Evolutionary conservation across 2,888 invertebrate species (phyloP).

Genomic region (Polia nebulosa): DNA sequence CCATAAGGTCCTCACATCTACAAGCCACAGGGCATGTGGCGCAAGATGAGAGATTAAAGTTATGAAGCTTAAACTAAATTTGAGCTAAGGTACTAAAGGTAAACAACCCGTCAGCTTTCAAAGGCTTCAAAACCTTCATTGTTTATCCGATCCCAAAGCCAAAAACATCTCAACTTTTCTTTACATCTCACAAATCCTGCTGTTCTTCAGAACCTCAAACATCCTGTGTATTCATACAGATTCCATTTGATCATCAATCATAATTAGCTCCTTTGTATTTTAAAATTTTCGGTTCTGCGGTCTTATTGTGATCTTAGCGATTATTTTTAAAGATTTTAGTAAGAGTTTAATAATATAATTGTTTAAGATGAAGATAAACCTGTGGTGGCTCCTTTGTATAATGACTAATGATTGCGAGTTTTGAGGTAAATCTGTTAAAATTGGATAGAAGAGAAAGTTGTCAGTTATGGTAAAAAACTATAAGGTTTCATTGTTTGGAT

Average conservation of each 20-base stretch:
- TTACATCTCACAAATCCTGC: conserved; percentile 10
- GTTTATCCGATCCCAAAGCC: not conserved
- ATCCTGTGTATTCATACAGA: conserved; percentile 52
- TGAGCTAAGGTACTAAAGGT: not conserved
- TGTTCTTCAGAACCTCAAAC: conserved; percentile 26
- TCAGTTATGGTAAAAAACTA: no score
- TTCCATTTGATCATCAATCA: conserved; percentile 63
- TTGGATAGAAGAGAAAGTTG: not conserved
- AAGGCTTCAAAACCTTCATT: conserved; percentile 9
- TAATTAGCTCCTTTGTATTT: conserved; percentile 59
- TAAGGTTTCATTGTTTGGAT: no score
- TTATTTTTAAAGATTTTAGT: conserved; percentile 36
- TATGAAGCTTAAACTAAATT: no score
- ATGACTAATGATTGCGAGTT: conserved; percentile 7
- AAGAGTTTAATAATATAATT: conserved; percentile 28
- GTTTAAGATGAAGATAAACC: conserved; percentile 29
- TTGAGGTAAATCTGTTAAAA: no score
- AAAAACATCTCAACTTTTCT: not conserved
- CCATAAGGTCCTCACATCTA: no score
- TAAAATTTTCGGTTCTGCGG: conserved; percentile 27
- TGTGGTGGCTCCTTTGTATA: conserved; percentile 5
- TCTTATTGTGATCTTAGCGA: conserved; percentile 9
- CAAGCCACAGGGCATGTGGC: no score
- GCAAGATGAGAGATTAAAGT: no score
- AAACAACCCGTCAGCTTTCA: not conserved